phyloP scores from a whole-genome alignment of 1,140 invertebrate genomes.

The Arion vulgaris region DNA sequence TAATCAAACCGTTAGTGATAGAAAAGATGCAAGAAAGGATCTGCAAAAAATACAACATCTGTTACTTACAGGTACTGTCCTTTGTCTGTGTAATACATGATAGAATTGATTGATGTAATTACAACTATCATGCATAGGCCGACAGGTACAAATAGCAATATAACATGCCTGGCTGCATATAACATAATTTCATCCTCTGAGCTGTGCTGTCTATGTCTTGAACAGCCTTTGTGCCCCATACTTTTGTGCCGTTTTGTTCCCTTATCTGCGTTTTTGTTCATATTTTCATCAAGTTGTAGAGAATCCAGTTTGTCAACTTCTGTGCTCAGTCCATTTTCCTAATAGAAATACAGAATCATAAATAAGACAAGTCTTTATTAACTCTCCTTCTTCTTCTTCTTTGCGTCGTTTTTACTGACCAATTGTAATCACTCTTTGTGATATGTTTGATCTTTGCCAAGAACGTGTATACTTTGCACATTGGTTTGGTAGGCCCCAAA shows the following conservation, averaged over 20 bases:
- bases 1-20: too few species aligned
- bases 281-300: neutral
- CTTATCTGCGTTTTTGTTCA: neutral
- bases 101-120: constrained; percentile 93
- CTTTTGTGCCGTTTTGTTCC: neutral
- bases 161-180: constrained; percentile 98
- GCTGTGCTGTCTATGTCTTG: neutral
- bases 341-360: neutral
- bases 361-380: too few species aligned
- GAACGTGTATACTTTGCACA: too few species aligned
- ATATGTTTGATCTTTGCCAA: too few species aligned
- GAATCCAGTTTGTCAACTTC: neutral
- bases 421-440: too few species aligned
- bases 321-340: neutral
- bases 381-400: too few species aligned
- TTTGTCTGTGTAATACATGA: constrained; percentile 88
- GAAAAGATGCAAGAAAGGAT: neutral
- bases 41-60: neutral
- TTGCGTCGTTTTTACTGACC: too few species aligned
- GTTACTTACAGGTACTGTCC: constrained; percentile 92
- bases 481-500: too few species aligned
- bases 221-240: neutral
- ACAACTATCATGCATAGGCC: constrained; percentile 98
- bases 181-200: constrained; percentile 94
- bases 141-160: constrained; percentile 97